phyloP scores from a whole-genome alignment of 2,888 invertebrate genomes.

The Sesamia inferens region DNA sequence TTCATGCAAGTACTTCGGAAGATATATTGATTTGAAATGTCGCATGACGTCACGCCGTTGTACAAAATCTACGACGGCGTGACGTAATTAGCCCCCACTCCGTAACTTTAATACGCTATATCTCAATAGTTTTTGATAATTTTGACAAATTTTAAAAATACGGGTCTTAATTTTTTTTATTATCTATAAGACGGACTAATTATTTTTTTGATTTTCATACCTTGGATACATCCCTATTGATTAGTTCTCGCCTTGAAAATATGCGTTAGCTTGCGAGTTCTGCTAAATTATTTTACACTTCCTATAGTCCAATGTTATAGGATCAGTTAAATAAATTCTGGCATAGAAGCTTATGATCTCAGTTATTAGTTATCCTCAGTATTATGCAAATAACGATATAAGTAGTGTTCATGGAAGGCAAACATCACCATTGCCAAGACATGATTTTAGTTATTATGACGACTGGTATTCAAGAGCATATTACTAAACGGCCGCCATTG shows the following conservation, averaged over 20 bases:
- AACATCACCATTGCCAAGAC: slow-evolving; percentile 22
- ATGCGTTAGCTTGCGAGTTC: slow-evolving; percentile 30
- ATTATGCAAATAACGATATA: slow-evolving; percentile 20
- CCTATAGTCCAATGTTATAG: slow-evolving; percentile 8
- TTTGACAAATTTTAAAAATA: too few species aligned
- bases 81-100: too few species aligned
- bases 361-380: background rate
- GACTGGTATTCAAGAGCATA: slow-evolving; percentile 36
- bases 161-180: too few species aligned
- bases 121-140: too few species aligned
- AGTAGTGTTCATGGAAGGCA: background rate
- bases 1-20: too few species aligned
- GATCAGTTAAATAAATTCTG: slow-evolving; percentile 19
- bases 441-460: slow-evolving; percentile 32
- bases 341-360: slow-evolving; percentile 10
- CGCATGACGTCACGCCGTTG: too few species aligned
- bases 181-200: too few species aligned
- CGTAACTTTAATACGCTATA: too few species aligned
- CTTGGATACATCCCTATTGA: too few species aligned
- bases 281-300: slow-evolving; percentile 10
- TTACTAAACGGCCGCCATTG: slow-evolving; percentile 40
- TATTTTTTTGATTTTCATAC: too few species aligned
- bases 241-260: slow-evolving; percentile 45
- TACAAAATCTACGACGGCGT: too few species aligned
- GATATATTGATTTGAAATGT: too few species aligned